Conservation (phyloP, 2,797 vertebrate species). For the Lepus oiostolus region DNA sequence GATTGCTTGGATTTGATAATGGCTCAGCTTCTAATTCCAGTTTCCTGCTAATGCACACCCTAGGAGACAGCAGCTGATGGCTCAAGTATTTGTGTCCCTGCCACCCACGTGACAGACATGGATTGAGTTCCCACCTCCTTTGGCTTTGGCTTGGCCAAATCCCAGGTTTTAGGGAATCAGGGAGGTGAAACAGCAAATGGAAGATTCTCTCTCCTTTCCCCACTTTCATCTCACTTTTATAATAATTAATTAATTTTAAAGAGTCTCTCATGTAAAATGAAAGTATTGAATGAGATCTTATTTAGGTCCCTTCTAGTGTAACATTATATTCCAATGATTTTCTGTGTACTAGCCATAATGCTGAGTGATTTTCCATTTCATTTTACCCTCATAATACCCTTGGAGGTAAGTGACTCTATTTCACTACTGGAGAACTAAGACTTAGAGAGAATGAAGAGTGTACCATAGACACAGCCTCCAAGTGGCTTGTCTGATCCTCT, state of each 20-base stretch:
- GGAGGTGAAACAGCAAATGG: too few relatives aligned
- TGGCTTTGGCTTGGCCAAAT: too few relatives aligned
- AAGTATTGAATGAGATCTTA: background rate
- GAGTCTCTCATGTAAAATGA: background rate
- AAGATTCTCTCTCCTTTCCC: too few relatives aligned
- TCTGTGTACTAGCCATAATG: background rate
- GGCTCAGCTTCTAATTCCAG: too few relatives aligned
- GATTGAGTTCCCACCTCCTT: too few relatives aligned
- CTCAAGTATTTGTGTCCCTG: too few relatives aligned
- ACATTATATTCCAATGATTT: background rate
- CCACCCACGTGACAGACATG: too few relatives aligned
- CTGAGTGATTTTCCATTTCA: background rate
- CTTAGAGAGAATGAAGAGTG: background rate
- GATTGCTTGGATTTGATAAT: too few relatives aligned
- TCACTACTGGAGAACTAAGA: background rate
- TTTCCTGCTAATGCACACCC: too few relatives aligned
- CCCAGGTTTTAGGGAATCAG: too few relatives aligned
- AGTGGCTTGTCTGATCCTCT: background rate
- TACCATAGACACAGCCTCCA: background rate
- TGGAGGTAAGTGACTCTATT: background rate
- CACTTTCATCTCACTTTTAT: too few relatives aligned
- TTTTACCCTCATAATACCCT: background rate
- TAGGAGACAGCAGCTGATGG: too few relatives aligned
- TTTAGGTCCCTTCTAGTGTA: background rate
- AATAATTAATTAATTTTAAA: background rate